Evolutionary conservation across 2,888 invertebrate species (phyloP).

Genomic region (Atethmia centrago): DNA sequence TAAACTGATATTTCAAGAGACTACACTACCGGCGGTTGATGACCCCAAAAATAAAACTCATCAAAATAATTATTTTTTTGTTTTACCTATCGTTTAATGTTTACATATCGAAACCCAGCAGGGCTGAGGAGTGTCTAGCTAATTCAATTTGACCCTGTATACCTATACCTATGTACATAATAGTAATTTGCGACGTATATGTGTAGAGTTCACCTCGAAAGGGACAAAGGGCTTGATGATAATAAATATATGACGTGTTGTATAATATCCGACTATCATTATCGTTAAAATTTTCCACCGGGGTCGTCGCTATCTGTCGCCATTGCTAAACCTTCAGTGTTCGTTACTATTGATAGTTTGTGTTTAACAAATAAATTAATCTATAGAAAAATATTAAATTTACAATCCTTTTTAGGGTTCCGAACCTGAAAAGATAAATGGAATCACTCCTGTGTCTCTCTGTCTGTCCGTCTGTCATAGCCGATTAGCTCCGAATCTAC

Average conservation of each 20-base stretch:
- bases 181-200: slow-evolving; percentile 21
- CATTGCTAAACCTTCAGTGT: slow-evolving; percentile 55
- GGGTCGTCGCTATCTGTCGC: slow-evolving; percentile 44
- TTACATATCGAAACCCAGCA: too few relatives aligned
- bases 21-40: too few relatives aligned
- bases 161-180: not conserved
- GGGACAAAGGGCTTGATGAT: slow-evolving; percentile 49
- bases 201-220: slow-evolving; percentile 41
- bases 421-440: too few relatives aligned
- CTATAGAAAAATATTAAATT: slow-evolving; percentile 17
- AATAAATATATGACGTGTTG: slow-evolving; percentile 29
- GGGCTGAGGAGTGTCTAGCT: too few relatives aligned
- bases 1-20: too few relatives aligned
- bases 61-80: too few relatives aligned
- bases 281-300: slow-evolving; percentile 59
- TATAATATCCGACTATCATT: slow-evolving; percentile 47
- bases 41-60: too few relatives aligned
- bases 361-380: slow-evolving; percentile 30
- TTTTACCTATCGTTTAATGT: too few relatives aligned
- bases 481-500: too few relatives aligned
- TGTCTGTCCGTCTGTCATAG: too few relatives aligned
- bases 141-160: too few relatives aligned
- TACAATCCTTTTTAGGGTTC: slow-evolving; percentile 2
- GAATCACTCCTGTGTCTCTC: too few relatives aligned
- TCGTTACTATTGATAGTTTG: slow-evolving; percentile 42